These are phyloP conservation scores for Coleophora flavipennella DNA, from an alignment of 2,888 invertebrate species.

Conservation along the genomic window DNA sequence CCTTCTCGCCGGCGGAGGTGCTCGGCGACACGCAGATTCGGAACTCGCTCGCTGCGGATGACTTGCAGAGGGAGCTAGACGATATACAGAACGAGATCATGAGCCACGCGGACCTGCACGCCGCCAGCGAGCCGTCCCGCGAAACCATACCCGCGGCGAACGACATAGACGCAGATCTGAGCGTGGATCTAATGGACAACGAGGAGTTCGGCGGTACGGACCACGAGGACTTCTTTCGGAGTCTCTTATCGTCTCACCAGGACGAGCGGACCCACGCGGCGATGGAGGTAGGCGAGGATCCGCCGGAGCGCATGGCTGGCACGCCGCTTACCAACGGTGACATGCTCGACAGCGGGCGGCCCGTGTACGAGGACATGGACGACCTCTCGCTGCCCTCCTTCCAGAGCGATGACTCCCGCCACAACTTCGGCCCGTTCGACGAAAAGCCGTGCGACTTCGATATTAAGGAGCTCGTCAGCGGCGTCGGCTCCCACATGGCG, in stretches of 20 bases:
- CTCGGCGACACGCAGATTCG: conserved; percentile 39
- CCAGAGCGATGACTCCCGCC: conserved; percentile 49
- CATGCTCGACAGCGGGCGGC: conserved; percentile 47
- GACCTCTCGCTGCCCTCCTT: conserved; percentile 58
- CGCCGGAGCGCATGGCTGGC: conserved; percentile 47
- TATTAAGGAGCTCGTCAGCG: conserved; percentile 76
- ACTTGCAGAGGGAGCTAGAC: conserved; percentile 53
- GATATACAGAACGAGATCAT: conserved; percentile 63
- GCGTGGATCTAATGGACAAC: conserved; percentile 38
- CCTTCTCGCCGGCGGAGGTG: conserved; percentile 46
- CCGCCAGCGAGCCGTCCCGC: conserved; percentile 21
- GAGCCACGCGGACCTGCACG: conserved; percentile 49
- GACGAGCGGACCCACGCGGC: conserved; percentile 40
- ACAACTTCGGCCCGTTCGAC: conserved; percentile 27
- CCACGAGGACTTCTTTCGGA: conserved; percentile 55
- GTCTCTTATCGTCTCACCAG: conserved; percentile 42
- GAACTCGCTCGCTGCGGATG: conserved; percentile 52
- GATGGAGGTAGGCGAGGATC: conserved; percentile 53
- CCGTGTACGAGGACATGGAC: conserved; percentile 60
- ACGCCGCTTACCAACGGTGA: conserved; percentile 56
- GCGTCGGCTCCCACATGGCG: conserved; percentile 72
- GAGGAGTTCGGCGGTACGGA: conserved; percentile 44
- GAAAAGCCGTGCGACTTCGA: conserved; percentile 61
- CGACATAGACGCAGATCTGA: conserved; percentile 43
- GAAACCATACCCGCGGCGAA: conserved; percentile 24